A percentile compares a stretch with the other conserved stretches of the same genome.
Evolutionary conservation across 2,888 invertebrate genomes (phyloP).

Genomic region (Artemia sp.): DNA sequence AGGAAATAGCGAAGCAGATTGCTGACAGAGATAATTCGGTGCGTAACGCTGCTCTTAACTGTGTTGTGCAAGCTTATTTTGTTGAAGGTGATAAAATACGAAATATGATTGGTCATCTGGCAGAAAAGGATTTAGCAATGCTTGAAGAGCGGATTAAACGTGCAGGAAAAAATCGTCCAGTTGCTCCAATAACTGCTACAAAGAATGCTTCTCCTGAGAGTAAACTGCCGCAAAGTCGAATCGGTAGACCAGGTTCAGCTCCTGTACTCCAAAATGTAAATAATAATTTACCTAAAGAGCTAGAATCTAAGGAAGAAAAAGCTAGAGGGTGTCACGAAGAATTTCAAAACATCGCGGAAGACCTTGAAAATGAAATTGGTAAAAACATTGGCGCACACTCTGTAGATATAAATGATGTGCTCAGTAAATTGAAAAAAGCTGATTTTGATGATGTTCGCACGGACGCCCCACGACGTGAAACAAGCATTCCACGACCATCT

Average conservation of each 20-base stretch:
- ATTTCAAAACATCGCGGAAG: neutral
- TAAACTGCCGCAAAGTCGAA: conserved; percentile 30
- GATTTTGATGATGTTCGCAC: neutral
- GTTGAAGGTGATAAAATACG: conserved; percentile 76
- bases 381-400: neutral
- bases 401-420: neutral
- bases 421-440: neutral
- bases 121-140: conserved; percentile 82
- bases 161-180: conserved; percentile 43
- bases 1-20: conserved; percentile 83
- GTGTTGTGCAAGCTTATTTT: conserved; percentile 73
- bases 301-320: neutral
- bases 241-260: conserved; percentile 30
- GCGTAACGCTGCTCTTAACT: conserved; percentile 84
- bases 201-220: conserved; percentile 34
- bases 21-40: conserved; percentile 91
- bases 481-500: conserved; percentile 11
- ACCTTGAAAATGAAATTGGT: neutral
- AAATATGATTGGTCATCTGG: conserved; percentile 76
- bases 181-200: conserved; percentile 27
- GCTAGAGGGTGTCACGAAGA: neutral
- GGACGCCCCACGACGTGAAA: neutral
- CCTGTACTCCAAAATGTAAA: conserved; percentile 30
- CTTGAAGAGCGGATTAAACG: conserved; percentile 91
- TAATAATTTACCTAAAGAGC: conserved; percentile 27